Base-by-base conservation (phyloP, 2,888 invertebrate species). In the Hirtodrosophila confusa region DNA sequence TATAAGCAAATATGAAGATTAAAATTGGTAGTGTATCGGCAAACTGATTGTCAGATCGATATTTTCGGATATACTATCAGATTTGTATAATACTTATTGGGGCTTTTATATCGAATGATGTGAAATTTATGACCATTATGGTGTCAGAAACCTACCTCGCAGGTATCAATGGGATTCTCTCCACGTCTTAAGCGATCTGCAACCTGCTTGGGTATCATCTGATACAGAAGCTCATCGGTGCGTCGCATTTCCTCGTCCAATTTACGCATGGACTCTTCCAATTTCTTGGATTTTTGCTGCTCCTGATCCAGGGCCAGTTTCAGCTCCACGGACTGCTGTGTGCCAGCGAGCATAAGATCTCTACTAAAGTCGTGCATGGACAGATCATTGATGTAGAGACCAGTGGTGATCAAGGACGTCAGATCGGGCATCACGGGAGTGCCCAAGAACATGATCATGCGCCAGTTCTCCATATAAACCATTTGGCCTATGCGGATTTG, bases 301-400 rank as follows among this genome's bases (percentile, higher is more conserved):
- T 99, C 99, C 92, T 99, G 96, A 91, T 99, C 99, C 39, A 99
- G 92, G 0, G 99, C 98, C 74, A 99, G 92, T 91, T 98, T 99
- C 41, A 99, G 92, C 90, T 99, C 99, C 0, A 99, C 98, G 0
- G 98, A 97, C 90, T 99, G 99, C 90, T 99, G 99, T 0, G 98
- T 98, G 31, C 98, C 98, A 31, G 98, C 98, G 86, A 99, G 93
- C 95, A 99, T 98, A 39, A 98, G 93, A 91, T 99, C 98, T 91
- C 97, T 95, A 93, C 98, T 98, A 77, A 98, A 99, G 90, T 99
- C 99, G 89, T 99, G 99, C 96, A 99, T 97, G n/a, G 98, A 98
- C 51, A 99, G 93, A 92, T 99, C 99, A 90, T 99, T 99, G 90
- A 99, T 98, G 90, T 97, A 99, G 0, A 99, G 94, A 0, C 99